Conservation (phyloP, 2,888 invertebrate species). For the Eupithecia vulgata region DNA sequence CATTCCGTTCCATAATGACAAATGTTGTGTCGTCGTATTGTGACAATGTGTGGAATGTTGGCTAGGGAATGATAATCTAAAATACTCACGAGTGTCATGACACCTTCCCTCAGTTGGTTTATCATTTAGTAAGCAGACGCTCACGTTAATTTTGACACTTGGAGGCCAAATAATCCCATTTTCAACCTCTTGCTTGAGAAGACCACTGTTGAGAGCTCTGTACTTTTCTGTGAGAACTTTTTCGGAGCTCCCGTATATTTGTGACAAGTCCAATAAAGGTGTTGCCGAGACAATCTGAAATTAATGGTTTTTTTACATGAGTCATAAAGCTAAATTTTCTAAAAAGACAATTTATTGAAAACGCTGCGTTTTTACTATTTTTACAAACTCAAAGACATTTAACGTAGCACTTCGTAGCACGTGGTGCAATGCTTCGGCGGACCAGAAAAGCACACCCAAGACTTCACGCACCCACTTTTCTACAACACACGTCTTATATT, state of each 20-base stretch:
- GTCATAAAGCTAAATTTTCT: background rate
- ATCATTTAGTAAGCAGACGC: constrained; percentile 51
- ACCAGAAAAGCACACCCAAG: background rate
- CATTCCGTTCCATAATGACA: background rate
- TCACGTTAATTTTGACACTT: constrained; percentile 44
- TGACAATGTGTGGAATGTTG: too few species aligned
- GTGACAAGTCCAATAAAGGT: constrained; percentile 53
- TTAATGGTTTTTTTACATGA: background rate
- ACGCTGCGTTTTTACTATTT: background rate
- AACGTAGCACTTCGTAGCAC: background rate
- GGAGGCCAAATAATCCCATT: constrained; percentile 63
- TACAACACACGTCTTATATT: background rate
- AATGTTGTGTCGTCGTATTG: too few species aligned
- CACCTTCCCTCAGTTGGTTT: constrained; percentile 51
- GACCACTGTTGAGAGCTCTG: constrained; percentile 51
- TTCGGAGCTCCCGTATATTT: constrained; percentile 48
- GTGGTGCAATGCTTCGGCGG: background rate
- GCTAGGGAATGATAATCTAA: background rate
- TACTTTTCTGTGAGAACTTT: constrained; percentile 43
- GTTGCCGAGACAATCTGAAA: constrained; percentile 55
- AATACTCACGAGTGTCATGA: constrained; percentile 52
- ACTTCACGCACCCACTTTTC: background rate
- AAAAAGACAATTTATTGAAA: background rate
- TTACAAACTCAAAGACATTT: background rate
- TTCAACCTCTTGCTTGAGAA: constrained; percentile 55